A percentile compares a stretch with the other conserved stretches of the same genome.
Conservation (phyloP, 2,888 invertebrate genomes). For the Fragum sueziense region DNA sequence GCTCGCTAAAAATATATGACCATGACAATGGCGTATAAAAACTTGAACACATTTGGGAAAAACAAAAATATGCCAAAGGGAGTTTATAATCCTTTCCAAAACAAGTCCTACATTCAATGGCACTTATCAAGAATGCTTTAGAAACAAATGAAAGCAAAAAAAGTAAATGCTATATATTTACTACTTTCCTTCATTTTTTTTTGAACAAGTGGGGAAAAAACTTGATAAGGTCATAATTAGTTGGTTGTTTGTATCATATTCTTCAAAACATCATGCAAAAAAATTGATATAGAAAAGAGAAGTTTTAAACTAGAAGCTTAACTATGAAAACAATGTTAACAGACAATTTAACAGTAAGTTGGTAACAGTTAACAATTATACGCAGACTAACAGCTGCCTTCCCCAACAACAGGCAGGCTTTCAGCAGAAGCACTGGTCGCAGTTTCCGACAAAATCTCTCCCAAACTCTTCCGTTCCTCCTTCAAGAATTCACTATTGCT, state of each 20-base stretch:
- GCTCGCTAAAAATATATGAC: not conserved
- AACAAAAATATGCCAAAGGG: not conserved
- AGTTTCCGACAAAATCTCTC: conserved; percentile 1
- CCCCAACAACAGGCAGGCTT: not conserved
- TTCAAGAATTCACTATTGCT: conserved; percentile 32
- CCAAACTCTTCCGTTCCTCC: conserved; percentile 1
- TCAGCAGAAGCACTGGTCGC: not conserved
- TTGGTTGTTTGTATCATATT: not conserved
- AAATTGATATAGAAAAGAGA: too few species aligned
- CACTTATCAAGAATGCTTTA: too few species aligned
- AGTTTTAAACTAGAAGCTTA: too few species aligned
- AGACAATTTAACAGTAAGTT: not conserved
- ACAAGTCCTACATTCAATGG: not conserved
- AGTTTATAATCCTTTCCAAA: not conserved
- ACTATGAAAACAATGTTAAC: not conserved
- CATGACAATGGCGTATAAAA: not conserved
- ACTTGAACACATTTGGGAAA: not conserved
- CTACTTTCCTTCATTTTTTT: too few species aligned
- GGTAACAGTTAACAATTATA: not conserved
- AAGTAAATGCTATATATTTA: too few species aligned
- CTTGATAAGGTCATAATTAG: not conserved
- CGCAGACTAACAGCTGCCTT: conserved; percentile 10
- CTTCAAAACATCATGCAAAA: not conserved
- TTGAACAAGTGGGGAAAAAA: not conserved
- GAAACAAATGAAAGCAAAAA: too few species aligned